Percentiles rank a stretch among this genome's conserved stretches.
phyloP scores from a whole-genome alignment of 2,797 vertebrate genomes.

The Thamnophis elegans region DNA sequence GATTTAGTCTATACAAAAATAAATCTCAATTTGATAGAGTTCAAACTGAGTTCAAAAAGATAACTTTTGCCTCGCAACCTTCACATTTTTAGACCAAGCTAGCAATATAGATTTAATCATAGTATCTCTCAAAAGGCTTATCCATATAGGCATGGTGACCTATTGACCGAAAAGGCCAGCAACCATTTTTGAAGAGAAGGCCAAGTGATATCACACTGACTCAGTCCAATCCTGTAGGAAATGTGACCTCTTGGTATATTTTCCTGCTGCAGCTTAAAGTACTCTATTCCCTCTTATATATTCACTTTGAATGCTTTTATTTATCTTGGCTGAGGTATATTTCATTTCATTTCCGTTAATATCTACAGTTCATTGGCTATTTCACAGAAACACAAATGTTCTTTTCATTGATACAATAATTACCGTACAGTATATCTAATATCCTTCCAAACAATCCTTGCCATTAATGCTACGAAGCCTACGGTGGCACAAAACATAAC shows the following conservation, averaged over 20 bases:
- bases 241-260: not conserved
- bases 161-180: not conserved
- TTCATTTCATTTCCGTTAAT: not conserved
- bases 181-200: not conserved
- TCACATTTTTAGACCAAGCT: not conserved
- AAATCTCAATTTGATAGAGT: not conserved
- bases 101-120: not conserved
- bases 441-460: not conserved
- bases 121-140: not conserved
- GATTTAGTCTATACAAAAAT: not conserved
- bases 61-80: not conserved
- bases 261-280: not conserved
- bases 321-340: not conserved
- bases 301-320: not conserved
- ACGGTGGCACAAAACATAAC: not conserved
- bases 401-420: not conserved
- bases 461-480: not conserved
- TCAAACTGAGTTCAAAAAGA: not conserved
- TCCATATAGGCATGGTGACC: not conserved
- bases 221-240: not conserved
- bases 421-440: not conserved
- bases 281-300: not conserved
- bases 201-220: not conserved
- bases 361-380: not conserved
- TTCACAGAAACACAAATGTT: not conserved